Base-by-base conservation (phyloP, 2,113 vertebrate species). In the Urocitellus parryii region DNA sequence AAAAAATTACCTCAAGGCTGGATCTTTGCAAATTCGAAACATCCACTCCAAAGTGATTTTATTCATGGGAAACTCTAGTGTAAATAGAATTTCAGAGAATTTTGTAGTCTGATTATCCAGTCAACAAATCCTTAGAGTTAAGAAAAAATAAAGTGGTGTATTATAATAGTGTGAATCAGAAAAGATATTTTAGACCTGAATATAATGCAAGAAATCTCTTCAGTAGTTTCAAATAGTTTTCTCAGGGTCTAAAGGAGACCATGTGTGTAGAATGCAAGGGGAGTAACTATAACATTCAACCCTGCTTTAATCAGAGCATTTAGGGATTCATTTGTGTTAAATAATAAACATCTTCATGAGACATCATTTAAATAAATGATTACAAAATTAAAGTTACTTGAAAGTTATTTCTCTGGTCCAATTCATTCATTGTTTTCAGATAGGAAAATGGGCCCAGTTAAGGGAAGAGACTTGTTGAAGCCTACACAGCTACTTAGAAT, bases 331-430 rank as follows among this genome's bases (percentile, higher is more conserved):
- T 78, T 81, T 68, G 17, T 91, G 27, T 86, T 80, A 84, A 88
- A 90, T 72, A 90, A 88, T 84, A 83, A 95, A 20, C 11, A 88
- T 58, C 37, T 78, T 93, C 45, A 76, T 42, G 58, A 95, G 18
- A 20, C 13, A 4, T 76, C 18, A 58, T 51, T 81, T 68, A 3
- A 90, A 88, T 93, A 74, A 37, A 85, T 72, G 45, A 24, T 84
- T 90, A 17, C 32, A 90, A 16, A 84, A 87, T 42, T 79, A n/a
- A 84, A 90, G 70, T 13, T 94, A 53, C 24, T 88, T 61, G 34
- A 94, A 85, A 91, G 88, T 91, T 90, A 73, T 5, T 85, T 1
- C 88, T 72, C 29, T 45, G 4, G 17, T 73, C 70, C 34, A 81
- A 67, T 24, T 81, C 4, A 4, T 37, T 95, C 5, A 83, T 90